Evolutionary conservation across 2,797 vertebrate genomes (phyloP), one percentile per base, ranked within the genome.

Genomic region (Meriones psammophilus): DNA sequence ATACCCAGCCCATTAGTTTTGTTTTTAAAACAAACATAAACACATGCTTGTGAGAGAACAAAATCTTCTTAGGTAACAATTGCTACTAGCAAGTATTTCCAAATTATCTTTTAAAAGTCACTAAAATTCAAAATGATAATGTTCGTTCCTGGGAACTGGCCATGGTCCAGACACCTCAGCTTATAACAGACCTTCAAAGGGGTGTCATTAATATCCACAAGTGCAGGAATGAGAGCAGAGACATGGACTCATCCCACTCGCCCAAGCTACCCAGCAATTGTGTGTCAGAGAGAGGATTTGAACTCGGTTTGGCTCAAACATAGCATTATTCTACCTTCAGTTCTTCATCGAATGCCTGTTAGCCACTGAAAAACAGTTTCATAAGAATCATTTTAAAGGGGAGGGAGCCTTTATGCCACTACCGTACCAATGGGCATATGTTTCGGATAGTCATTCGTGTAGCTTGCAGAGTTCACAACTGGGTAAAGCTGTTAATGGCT

Each of bases 31-130:
- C 77, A 10, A 94, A 73, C 18, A 74, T 92, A 87, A 58, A 22
- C 10, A 94, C 88, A 69, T 68, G 73, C 86, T 93, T 94, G 56
- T 71, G 92, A 92, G 3, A 79, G 88, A 97, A 97, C 8, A 66
- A 92, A 96, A 77, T 60, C 88, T 87, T 94, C 95, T 93, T 87
- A 60, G n/a, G 91, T 30, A 96, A 56, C 91, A 79, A 79, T 77
- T 96, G 83, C 58, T 93, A 76, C 83, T 84, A 95, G 74, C 89
- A 98, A 97, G 96, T 30, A 96, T 46, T 97, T 96, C 74, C 91
- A 91, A 96, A 81, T 71, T 80, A 83, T 91, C 94, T 69, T 56
- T 92, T 91, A 96, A 95, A 89, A 97, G 87, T 42, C 79, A 96
- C 76, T 24, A 83, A 93, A 97, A 96, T 6, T 95, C 87, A 33